These are phyloP conservation scores for Melanerpes aurifrons DNA, from an alignment of 2,113 vertebrate species.

Conservation along the genomic window DNA sequence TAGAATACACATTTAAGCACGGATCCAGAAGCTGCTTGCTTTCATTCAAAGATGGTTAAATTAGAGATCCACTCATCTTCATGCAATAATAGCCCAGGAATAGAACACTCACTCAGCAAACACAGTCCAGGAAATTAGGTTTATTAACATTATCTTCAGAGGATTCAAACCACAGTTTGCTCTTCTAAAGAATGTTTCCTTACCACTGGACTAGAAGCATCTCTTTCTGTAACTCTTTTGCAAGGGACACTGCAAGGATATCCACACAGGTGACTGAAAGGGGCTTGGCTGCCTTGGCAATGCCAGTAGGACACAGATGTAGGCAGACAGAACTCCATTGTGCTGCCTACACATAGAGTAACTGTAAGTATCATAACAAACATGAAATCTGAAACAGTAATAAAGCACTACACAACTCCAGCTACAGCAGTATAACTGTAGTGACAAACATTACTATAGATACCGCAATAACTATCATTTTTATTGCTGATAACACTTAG, in stretches of 20 bases:
- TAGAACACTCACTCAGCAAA: neutral
- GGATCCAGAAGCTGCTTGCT: neutral
- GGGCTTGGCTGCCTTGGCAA: neutral
- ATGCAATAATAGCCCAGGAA: neutral
- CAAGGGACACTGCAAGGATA: neutral
- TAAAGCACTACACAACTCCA: neutral
- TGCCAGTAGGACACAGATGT: neutral
- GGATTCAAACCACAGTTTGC: neutral
- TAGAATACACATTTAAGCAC: neutral
- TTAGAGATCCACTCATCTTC: neutral
- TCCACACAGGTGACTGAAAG: rapidly evolving
- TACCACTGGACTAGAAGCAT: neutral
- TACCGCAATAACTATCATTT: neutral
- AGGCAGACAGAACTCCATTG: neutral
- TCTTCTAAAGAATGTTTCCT: neutral
- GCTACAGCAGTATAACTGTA: neutral
- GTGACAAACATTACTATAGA: neutral
- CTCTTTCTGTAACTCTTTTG: neutral
- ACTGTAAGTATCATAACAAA: neutral
- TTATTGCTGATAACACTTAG: neutral
- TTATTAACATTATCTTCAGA: neutral
- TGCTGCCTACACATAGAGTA: neutral
- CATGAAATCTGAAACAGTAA: neutral
- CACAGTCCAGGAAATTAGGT: neutral
- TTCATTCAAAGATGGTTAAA: neutral